Conservation (phyloP, 2,797 vertebrate species). For the Mycteria americana region DNA sequence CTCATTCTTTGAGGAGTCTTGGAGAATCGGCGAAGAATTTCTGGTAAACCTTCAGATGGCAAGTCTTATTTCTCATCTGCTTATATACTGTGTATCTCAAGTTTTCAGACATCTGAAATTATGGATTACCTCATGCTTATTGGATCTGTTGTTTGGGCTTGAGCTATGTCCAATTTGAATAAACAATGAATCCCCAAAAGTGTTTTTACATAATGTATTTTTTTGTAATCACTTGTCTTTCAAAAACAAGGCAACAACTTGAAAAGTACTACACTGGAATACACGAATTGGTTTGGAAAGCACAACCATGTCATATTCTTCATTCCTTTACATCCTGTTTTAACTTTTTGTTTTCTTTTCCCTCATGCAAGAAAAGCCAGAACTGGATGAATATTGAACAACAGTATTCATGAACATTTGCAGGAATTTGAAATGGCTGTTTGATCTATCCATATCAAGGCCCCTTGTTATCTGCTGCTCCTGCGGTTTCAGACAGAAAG, state of each 20-base stretch:
- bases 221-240: neutral
- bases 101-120: slow-evolving; percentile 5
- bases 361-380: neutral
- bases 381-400: slow-evolving; percentile 35
- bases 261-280: neutral
- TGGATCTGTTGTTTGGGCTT: neutral
- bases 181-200: neutral
- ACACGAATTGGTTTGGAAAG: neutral
- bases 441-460: slow-evolving; percentile 63
- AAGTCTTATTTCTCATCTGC: neutral
- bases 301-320: neutral
- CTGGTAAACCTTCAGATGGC: slow-evolving; percentile 29
- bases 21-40: neutral
- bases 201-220: neutral
- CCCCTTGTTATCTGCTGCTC: slow-evolving; percentile 62
- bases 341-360: slow-evolving; percentile 21
- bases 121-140: neutral
- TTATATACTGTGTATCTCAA: neutral
- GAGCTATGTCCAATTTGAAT: neutral
- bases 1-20: slow-evolving; percentile 32
- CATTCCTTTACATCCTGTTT: neutral
- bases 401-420: slow-evolving; percentile 45
- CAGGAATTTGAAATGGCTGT: slow-evolving; percentile 50
- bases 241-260: neutral
- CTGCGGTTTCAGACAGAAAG: slow-evolving; percentile 49